Conservation (phyloP, 2,113 vertebrate species). For the Scomber japonicus region DNA sequence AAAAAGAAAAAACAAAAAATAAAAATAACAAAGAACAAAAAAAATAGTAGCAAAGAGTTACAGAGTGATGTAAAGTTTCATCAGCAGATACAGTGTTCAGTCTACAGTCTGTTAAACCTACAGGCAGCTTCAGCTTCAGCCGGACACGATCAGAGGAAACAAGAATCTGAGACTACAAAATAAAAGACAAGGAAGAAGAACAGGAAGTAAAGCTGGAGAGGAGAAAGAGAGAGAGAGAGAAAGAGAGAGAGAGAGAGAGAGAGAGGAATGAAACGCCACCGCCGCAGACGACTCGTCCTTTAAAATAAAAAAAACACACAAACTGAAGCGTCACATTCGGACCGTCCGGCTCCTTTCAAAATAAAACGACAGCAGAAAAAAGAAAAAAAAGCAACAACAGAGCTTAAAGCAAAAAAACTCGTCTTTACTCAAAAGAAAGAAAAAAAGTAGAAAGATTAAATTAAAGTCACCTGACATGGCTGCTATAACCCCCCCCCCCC, state of each 20-base stretch:
- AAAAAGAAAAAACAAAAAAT: slow-evolving; percentile 33
- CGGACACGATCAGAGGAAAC: slow-evolving; percentile 16
- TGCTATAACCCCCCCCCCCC: not conserved
- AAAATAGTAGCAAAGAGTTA: slow-evolving; percentile 45
- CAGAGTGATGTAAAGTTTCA: slow-evolving; percentile 46
- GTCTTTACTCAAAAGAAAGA: not conserved
- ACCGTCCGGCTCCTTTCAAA: no score
- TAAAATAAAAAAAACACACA: not conserved
- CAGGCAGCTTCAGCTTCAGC: slow-evolving; percentile 61
- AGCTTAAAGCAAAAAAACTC: slow-evolving; percentile 13
- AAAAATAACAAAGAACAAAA: slow-evolving; percentile 9
- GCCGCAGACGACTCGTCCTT: not conserved
- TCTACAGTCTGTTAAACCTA: slow-evolving; percentile 63
- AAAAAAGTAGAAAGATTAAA: not conserved
- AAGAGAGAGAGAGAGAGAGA: not conserved
- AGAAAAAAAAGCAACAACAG: not conserved
- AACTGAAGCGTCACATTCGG: no score
- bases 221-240: not conserved
- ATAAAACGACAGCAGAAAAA: not conserved
- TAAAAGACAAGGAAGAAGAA: not conserved
- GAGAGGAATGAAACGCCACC: slow-evolving; percentile 8
- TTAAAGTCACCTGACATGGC: slow-evolving; percentile 23
- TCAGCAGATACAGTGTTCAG: slow-evolving; percentile 70
- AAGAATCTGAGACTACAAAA: slow-evolving; percentile 9
- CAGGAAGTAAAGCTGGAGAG: not conserved